A percentile compares a stretch with the other conserved stretches of the same genome.
Evolutionary conservation across 2,888 invertebrate species (phyloP).

Genomic region (Anoplius nigerrimus): DNA sequence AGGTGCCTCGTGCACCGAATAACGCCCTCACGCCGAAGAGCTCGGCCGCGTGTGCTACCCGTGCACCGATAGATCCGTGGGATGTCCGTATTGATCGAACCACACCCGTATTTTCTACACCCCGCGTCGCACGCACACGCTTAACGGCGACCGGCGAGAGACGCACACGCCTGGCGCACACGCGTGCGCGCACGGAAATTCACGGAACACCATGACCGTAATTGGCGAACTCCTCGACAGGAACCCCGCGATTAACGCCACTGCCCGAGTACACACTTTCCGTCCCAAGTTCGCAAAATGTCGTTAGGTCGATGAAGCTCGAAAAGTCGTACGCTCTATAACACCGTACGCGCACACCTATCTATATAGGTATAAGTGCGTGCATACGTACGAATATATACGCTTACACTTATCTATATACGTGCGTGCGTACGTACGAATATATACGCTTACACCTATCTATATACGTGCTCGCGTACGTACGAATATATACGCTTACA

Average conservation of each 20-base stretch:
- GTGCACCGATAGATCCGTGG: conserved; percentile 66
- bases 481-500: not conserved
- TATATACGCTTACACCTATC: no score
- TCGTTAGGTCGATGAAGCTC: no score
- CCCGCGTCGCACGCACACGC: conserved; percentile 44
- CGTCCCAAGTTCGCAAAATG: not conserved
- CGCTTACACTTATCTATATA: no score
- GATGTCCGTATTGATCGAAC: conserved; percentile 73
- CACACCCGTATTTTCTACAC: conserved; percentile 69
- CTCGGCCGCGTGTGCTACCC: not conserved
- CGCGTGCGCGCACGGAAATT: conserved; percentile 57
- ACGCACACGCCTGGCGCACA: conserved; percentile 50
- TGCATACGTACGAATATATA: no score
- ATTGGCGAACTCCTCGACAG: not conserved
- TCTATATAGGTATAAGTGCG: no score
- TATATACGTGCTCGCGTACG: no score
- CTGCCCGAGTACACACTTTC: not conserved
- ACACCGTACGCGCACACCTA: no score
- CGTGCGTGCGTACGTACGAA: no score
- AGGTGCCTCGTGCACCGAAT: not conserved
- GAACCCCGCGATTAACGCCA: not conserved
- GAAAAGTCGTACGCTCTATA: no score
- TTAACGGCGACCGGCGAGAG: conserved; percentile 26
- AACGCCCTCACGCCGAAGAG: not conserved
- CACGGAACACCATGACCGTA: conserved; percentile 22